Evolutionary conservation across 2,113 vertebrate species (phyloP).

Genomic region (Apeltes quadracus): DNA sequence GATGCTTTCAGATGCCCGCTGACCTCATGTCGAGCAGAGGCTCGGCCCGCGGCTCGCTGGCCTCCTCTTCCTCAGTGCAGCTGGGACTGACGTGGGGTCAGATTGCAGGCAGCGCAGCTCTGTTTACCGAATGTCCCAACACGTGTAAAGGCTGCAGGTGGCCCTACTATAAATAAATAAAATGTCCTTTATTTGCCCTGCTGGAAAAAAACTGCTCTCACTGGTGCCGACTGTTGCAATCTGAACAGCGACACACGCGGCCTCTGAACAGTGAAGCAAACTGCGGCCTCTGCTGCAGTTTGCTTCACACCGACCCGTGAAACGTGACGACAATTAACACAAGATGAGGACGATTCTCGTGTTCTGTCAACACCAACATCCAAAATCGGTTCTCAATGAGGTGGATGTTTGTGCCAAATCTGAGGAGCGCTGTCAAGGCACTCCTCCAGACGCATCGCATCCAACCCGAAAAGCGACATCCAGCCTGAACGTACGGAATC

Average conservation of each 20-base stretch:
- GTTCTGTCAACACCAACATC: neutral
- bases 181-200: slow-evolving; percentile 36
- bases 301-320: neutral
- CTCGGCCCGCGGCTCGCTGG: slow-evolving; percentile 41
- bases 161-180: slow-evolving; percentile 63
- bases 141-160: slow-evolving; percentile 66
- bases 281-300: no score
- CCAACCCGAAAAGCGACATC: neutral
- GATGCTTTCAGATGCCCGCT: slow-evolving; percentile 11
- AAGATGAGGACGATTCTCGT: neutral
- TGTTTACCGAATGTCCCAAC: slow-evolving; percentile 63
- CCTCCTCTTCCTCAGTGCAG: slow-evolving; percentile 14
- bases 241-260: neutral
- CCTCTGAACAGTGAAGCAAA: no score
- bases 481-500: neutral
- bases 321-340: neutral
- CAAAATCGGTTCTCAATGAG: neutral
- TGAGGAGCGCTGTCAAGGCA: neutral
- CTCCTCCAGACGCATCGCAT: neutral
- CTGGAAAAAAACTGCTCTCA: slow-evolving; percentile 23
- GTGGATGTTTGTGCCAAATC: neutral
- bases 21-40: slow-evolving; percentile 30
- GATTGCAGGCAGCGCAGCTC: slow-evolving; percentile 30
- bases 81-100: slow-evolving; percentile 12
- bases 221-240: slow-evolving; percentile 1